Percentiles rank a stretch among this genome's conserved stretches.
Conservation (phyloP, 2,888 invertebrate genomes). For the Diarsia rubi region DNA sequence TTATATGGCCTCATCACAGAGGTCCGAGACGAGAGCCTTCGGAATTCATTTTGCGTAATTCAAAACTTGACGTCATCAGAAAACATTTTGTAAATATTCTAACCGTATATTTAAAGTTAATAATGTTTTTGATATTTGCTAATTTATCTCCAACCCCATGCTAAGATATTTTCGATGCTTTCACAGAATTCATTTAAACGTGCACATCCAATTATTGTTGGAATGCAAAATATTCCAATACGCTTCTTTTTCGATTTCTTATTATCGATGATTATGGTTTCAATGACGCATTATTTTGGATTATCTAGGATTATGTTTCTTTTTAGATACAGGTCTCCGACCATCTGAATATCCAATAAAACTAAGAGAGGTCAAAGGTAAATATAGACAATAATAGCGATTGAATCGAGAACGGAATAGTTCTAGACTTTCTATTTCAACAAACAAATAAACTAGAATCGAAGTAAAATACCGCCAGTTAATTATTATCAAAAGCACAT, state of each 20-base stretch:
- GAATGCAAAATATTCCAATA: slow-evolving; percentile 21
- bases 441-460: slow-evolving; percentile 16
- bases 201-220: slow-evolving; percentile 4
- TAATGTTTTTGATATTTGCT: too few species aligned
- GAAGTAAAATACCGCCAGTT: slow-evolving; percentile 29
- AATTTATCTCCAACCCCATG: not conserved
- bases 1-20: slow-evolving; percentile 48
- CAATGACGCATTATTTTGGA: too few species aligned
- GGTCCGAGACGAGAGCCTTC: not conserved
- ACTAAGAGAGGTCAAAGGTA: not conserved
- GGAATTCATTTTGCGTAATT: slow-evolving; percentile 28
- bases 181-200: slow-evolving; percentile 18
- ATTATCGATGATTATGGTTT: slow-evolving; percentile 16
- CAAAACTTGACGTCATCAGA: not conserved
- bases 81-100: not conserved
- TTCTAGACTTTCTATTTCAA: slow-evolving; percentile 28
- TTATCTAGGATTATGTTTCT: too few species aligned
- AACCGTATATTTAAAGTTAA: too few species aligned
- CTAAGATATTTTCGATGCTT: slow-evolving; percentile 1
- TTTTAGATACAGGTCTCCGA: too few species aligned
- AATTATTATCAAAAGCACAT: slow-evolving; percentile 46
- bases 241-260: not conserved
- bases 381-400: not conserved
- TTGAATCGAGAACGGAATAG: not conserved
- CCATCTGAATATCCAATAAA: not conserved